These are phyloP conservation scores for Cremastobaeus sp. DNA, from an alignment of 2,888 invertebrate species.

Conservation along the genomic window DNA sequence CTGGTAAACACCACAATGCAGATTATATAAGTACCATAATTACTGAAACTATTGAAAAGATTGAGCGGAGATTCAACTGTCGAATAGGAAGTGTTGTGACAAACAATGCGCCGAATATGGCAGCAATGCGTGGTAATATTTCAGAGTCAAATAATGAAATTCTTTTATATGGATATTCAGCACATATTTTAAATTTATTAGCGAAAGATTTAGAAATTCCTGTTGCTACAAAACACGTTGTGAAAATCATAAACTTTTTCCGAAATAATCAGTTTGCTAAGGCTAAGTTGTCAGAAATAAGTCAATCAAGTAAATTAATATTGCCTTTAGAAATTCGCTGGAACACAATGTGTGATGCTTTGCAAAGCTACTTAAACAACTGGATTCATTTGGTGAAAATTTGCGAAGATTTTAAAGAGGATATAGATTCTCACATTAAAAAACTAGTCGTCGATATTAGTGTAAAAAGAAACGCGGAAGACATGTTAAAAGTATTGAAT, in stretches of 20 bases:
- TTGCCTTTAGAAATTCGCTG: no score
- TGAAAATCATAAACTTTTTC: no score
- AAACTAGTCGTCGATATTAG: constrained; percentile 1
- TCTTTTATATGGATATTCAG: no score
- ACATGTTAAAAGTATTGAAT: background rate
- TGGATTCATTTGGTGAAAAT: background rate
- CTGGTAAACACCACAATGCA: constrained; percentile 11
- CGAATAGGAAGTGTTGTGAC: constrained; percentile 13
- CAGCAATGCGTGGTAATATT: constrained; percentile 11
- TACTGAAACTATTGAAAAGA: constrained; percentile 2
- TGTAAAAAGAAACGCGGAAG: background rate
- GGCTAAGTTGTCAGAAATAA: no score
- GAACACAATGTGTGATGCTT: no score
- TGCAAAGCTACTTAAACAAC: background rate
- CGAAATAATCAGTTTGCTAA: no score
- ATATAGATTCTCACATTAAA: background rate
- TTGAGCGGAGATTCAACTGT: constrained; percentile 1
- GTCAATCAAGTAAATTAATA: no score
- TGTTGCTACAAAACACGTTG: no score
- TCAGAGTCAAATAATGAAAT: no score
- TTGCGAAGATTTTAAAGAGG: no score
- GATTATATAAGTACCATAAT: constrained; percentile 1
- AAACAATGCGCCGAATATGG: constrained; percentile 19
- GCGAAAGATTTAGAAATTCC: no score
- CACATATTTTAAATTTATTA: no score